These are phyloP conservation scores for Myopa tessellatipennis DNA, from an alignment of 2,888 invertebrate genomes.

Conservation along the genomic window DNA sequence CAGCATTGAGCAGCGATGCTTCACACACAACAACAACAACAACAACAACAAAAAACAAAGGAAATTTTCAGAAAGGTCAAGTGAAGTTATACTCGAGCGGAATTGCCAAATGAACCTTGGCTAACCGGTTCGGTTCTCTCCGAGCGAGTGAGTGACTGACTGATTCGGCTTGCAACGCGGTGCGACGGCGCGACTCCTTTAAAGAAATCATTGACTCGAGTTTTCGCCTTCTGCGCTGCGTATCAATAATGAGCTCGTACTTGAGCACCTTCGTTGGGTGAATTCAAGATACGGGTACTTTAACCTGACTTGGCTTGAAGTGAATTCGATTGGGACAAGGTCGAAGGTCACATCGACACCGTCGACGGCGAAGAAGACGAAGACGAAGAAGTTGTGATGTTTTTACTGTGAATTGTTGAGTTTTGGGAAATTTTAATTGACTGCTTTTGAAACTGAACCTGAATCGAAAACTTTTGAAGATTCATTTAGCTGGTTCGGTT, in stretches of 20 bases:
- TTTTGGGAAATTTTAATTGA: too few relatives aligned
- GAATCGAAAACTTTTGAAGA: too few relatives aligned
- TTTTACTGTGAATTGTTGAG: too few relatives aligned
- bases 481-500: too few relatives aligned
- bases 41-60: background rate
- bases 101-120: slow-evolving; percentile 19
- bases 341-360: background rate
- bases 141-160: background rate
- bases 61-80: slow-evolving; percentile 36
- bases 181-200: background rate
- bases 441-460: too few relatives aligned
- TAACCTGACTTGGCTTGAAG: background rate
- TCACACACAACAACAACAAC: background rate
- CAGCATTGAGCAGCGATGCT: background rate
- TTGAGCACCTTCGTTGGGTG: background rate
- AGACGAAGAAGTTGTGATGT: background rate
- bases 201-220: slow-evolving; percentile 23
- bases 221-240: background rate
- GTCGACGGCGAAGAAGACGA: background rate
- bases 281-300: too few relatives aligned
- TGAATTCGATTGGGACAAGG: background rate
- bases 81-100: slow-evolving; percentile 22
- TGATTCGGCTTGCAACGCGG: background rate
- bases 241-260: background rate
- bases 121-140: background rate